Conservation (phyloP, 1,140 invertebrate genomes). For the Bombus haemorrhoidalis region DNA sequence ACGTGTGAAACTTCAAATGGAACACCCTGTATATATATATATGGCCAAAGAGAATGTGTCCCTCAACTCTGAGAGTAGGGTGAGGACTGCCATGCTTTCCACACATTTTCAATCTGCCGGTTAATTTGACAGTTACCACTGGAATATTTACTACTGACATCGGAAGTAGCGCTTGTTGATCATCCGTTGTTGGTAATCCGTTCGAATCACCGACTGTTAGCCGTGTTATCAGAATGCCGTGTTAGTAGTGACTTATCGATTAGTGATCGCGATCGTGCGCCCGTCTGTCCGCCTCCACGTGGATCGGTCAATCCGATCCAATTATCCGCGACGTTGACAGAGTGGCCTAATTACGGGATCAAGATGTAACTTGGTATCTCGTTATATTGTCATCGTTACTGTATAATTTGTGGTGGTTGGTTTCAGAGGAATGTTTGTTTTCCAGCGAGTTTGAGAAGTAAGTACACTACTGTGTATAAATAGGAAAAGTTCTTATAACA, state of each 20-base stretch:
- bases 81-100: not conserved
- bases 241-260: constrained; percentile 29
- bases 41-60: not conserved
- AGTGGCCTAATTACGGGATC: constrained; percentile 19
- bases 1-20: not conserved
- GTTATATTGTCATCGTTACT: not conserved
- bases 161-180: constrained; percentile 33
- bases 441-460: not conserved
- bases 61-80: not conserved
- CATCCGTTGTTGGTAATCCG: not conserved
- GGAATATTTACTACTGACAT: constrained; percentile 26
- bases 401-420: not conserved
- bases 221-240: not conserved
- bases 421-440: not conserved
- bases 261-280: not conserved
- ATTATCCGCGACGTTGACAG: constrained; percentile 32
- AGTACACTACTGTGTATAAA: not conserved
- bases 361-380: not conserved
- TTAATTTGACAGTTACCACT: constrained; percentile 36
- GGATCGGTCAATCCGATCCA: not conserved
- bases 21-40: not conserved
- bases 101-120: constrained; percentile 8
- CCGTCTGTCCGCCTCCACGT: not conserved
- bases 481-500: not conserved
- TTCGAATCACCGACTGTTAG: not conserved